A percentile compares a stretch with the other conserved stretches of the same genome.
phyloP scores from a whole-genome alignment of 2,888 invertebrate genomes.

The Oscheius sp. region DNA sequence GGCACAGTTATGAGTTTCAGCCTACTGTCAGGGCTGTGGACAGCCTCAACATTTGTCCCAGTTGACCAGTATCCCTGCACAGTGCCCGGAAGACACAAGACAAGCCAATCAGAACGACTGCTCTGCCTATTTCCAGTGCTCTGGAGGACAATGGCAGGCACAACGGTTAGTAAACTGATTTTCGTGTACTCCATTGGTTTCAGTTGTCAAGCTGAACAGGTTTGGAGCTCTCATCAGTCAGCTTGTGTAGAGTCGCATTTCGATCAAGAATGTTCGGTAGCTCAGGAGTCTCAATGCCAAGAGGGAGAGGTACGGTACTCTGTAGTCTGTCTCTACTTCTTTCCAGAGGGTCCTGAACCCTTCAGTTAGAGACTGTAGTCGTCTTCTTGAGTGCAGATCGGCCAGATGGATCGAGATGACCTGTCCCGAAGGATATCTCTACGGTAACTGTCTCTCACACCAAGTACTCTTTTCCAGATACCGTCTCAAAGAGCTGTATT shows the following conservation, averaged over 20 bases:
- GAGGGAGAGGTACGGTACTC: slow-evolving; percentile 19
- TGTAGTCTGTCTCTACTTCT: background rate
- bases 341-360: slow-evolving; percentile 24
- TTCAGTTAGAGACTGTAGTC: background rate
- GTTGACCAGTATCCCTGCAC: background rate
- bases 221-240: slow-evolving; percentile 2
- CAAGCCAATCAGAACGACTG: slow-evolving; percentile 25
- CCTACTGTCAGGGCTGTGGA: slow-evolving; percentile 4
- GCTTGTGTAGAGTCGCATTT: slow-evolving; percentile 1
- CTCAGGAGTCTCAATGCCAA: slow-evolving; percentile 18
- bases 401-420: slow-evolving; percentile 28
- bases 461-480: slow-evolving; percentile 12
- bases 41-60: background rate
- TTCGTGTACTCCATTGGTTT: background rate
- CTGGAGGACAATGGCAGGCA: background rate
- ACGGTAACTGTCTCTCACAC: slow-evolving; percentile 11
- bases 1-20: background rate
- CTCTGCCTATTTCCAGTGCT: slow-evolving; percentile 17
- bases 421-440: slow-evolving; percentile 30
- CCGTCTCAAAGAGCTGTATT: background rate
- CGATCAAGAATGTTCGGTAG: slow-evolving; percentile 7
- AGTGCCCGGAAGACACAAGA: background rate
- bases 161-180: background rate
- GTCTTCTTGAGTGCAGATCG: slow-evolving; percentile 28
- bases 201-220: slow-evolving; percentile 4